A percentile compares a stretch with the other conserved stretches of the same genome.
These are phyloP conservation scores for Sinocyclocheilus grahami DNA, from an alignment of 2,113 vertebrate genomes.

Conservation along the genomic window DNA sequence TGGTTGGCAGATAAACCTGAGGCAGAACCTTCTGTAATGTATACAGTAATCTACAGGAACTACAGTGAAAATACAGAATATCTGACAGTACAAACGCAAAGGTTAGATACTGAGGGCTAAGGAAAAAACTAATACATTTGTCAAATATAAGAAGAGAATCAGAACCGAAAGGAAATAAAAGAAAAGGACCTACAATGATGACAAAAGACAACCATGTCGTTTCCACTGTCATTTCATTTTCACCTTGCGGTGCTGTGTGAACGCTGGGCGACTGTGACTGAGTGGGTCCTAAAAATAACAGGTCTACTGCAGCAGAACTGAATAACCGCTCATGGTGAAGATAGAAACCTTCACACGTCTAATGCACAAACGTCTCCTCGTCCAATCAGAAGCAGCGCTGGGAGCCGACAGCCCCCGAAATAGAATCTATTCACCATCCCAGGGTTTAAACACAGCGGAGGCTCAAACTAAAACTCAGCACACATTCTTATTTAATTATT, in stretches of 20 bases:
- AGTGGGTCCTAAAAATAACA: slow-evolving; percentile 37
- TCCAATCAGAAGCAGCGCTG: neutral
- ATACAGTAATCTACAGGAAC: neutral
- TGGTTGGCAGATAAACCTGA: neutral
- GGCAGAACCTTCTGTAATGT: neutral
- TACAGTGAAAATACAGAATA: neutral
- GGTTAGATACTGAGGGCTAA: neutral
- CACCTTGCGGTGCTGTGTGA: neutral
- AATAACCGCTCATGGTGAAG: neutral
- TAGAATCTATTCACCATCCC: slow-evolving; percentile 12
- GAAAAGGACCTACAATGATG: neutral
- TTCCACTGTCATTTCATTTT: neutral
- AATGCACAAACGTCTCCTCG: neutral
- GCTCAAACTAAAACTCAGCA: neutral
- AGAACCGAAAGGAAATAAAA: neutral
- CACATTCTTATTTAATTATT: slow-evolving; percentile 17
- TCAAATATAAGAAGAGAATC: neutral
- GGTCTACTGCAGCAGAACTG: neutral
- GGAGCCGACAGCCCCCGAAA: slow-evolving; percentile 1
- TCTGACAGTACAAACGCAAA: neutral
- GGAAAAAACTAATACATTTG: neutral
- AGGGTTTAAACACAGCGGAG: slow-evolving; percentile 14
- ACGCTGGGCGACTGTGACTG: neutral
- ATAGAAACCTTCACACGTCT: slow-evolving; percentile 11
- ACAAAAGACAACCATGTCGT: neutral